A percentile compares a stretch with the other conserved stretches of the same genome.
phyloP scores from a whole-genome alignment of 1,140 invertebrate species.

The Popillia japonica region DNA sequence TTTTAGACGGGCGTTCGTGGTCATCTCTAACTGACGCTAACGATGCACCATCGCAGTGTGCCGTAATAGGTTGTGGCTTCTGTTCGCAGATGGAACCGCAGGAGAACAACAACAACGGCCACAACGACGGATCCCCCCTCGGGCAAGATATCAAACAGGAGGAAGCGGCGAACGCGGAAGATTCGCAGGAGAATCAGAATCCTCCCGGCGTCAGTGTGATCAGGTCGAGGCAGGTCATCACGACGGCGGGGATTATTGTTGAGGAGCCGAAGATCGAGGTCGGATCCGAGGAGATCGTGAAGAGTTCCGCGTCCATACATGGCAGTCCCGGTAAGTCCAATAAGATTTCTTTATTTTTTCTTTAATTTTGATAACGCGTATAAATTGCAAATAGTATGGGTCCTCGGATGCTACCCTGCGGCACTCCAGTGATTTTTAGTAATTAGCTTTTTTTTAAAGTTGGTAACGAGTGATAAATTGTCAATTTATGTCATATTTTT shows the following conservation, averaged over 20 bases:
- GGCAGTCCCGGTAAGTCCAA: conserved; percentile 8
- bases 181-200: conserved; percentile 27
- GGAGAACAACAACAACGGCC: no score
- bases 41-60: not conserved
- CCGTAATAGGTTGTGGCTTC: conserved; percentile 20
- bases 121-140: not conserved
- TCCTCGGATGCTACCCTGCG: no score
- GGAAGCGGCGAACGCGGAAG: not conserved
- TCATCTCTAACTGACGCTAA: no score
- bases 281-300: not conserved
- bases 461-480: no score
- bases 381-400: no score
- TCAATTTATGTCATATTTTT: no score
- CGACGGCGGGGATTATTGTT: conserved; percentile 7
- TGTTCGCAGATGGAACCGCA: conserved; percentile 25
- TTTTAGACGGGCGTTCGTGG: not conserved
- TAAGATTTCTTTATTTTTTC: not conserved
- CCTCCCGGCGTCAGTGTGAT: conserved; percentile 16
- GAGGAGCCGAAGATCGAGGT: conserved; percentile 26
- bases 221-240: not conserved
- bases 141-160: conserved; percentile 1
- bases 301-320: not conserved
- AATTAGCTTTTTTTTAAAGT: no score
- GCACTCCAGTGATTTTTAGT: no score
- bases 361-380: not conserved